Evolutionary conservation across 2,888 invertebrate genomes (phyloP).

Genomic region (Mechanitis messenoides): DNA sequence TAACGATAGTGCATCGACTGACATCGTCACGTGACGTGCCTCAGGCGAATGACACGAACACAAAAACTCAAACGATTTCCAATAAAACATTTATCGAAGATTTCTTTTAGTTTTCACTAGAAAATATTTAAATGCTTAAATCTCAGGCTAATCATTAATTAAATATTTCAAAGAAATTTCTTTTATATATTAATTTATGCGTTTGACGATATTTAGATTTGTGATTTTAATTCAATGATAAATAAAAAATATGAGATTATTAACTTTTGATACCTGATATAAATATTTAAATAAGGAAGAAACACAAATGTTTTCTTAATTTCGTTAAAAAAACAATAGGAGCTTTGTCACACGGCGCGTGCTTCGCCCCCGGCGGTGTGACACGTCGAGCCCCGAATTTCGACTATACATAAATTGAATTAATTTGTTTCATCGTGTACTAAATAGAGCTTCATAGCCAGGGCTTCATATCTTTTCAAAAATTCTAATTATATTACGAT

Average conservation of each 20-base stretch:
- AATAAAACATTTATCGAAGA: conserved; percentile 49
- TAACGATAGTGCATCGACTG: conserved; percentile 5
- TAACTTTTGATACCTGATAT: too few species aligned
- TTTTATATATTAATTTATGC: too few species aligned
- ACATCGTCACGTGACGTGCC: not conserved
- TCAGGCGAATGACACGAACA: conserved; percentile 15
- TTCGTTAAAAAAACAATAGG: conserved; percentile 4
- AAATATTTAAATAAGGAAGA: not conserved
- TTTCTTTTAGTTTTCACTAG: not conserved
- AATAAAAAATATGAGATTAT: too few species aligned
- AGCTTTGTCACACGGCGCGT: conserved; percentile 23
- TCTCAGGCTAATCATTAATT: not conserved
- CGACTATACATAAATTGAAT: conserved; percentile 33
- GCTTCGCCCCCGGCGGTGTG: conserved; percentile 27
- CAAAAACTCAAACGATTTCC: conserved; percentile 37
- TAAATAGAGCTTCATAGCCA: not conserved
- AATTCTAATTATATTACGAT: conserved; percentile 1
- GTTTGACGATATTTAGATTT: too few species aligned
- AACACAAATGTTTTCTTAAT: conserved; percentile 3
- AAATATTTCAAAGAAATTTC: not conserved
- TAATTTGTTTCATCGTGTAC: conserved; percentile 25
- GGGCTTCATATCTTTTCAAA: not conserved
- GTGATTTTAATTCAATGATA: too few species aligned
- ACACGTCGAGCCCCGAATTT: conserved; percentile 25
- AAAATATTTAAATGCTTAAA: not conserved